Conservation (phyloP, 2,797 vertebrate species). For the Schizopygopsis malacanthus region DNA sequence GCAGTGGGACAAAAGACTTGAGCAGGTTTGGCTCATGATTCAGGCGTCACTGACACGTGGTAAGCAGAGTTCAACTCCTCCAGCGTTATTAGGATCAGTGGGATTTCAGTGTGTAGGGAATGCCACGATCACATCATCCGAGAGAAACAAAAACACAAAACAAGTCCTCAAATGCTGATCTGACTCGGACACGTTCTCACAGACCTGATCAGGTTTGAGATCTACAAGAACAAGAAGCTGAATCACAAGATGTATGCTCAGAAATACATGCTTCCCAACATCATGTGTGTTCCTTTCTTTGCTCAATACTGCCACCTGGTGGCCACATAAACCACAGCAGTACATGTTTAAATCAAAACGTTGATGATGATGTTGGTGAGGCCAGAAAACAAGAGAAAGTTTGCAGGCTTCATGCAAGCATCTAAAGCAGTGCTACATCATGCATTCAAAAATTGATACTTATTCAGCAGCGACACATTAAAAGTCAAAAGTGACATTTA, state of each 20-base stretch:
- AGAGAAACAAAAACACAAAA: conserved; percentile 41
- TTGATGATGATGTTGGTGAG: neutral
- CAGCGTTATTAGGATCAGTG: conserved; percentile 60
- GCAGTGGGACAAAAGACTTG: conserved; percentile 63
- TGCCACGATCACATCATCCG: conserved; percentile 60
- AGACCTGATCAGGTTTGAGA: neutral
- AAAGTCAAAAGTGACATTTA: too few species aligned
- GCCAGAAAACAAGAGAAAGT: neutral
- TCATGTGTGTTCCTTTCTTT: neutral
- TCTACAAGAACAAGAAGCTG: neutral
- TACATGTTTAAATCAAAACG: neutral
- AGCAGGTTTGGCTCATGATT: conserved; percentile 55
- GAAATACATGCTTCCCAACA: neutral
- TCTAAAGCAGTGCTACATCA: neutral
- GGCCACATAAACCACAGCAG: neutral
- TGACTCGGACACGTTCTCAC: neutral
- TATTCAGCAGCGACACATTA: neutral
- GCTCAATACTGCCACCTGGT: neutral
- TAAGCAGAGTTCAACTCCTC: conserved; percentile 57
- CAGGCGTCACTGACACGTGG: conserved; percentile 66
- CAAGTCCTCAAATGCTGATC: conserved; percentile 29
- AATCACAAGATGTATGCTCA: neutral
- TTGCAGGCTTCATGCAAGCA: neutral
- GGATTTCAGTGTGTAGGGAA: conserved; percentile 50
- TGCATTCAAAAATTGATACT: neutral